Conservation (phyloP, 1,140 invertebrate species). For the Drosophila repleta region DNA sequence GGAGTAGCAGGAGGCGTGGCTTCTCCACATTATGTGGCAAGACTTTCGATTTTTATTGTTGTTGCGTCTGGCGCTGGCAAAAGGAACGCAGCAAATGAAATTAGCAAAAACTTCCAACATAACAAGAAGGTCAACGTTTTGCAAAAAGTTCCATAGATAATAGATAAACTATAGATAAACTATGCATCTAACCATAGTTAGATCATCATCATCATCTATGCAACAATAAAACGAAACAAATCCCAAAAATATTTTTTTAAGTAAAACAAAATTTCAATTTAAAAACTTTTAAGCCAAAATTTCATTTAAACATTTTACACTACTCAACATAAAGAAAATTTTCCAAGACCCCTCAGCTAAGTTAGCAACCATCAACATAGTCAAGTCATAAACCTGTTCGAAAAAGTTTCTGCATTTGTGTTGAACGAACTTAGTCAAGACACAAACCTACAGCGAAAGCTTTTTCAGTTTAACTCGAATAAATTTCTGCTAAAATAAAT, state of each 20-base stretch:
- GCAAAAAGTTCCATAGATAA: too few relatives aligned
- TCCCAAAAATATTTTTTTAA: too few relatives aligned
- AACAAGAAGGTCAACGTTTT: too few relatives aligned
- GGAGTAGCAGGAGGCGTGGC: slow-evolving; percentile 2
- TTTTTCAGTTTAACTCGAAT: neutral
- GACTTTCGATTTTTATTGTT: slow-evolving; percentile 62
- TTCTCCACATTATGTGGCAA: slow-evolving; percentile 25
- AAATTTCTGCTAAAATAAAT: neutral
- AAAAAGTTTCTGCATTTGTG: slow-evolving; percentile 1
- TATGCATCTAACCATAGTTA: too few relatives aligned
- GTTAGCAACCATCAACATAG: neutral
- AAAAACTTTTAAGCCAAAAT: too few relatives aligned
- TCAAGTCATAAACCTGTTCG: slow-evolving; percentile 6
- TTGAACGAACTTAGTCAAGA: neutral
- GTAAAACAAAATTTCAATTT: too few relatives aligned
- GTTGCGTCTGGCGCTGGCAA: neutral
- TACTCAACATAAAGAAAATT: neutral
- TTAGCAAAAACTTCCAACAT: too few relatives aligned
- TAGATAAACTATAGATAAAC: too few relatives aligned
- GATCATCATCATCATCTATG: too few relatives aligned
- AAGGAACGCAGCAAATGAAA: too few relatives aligned
- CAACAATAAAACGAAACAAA: too few relatives aligned
- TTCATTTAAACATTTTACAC: too few relatives aligned
- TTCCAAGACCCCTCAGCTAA: neutral
- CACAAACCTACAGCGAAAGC: slow-evolving; percentile 3